Conservation (phyloP, 2,797 vertebrate species). For the Acomys russatus region DNA sequence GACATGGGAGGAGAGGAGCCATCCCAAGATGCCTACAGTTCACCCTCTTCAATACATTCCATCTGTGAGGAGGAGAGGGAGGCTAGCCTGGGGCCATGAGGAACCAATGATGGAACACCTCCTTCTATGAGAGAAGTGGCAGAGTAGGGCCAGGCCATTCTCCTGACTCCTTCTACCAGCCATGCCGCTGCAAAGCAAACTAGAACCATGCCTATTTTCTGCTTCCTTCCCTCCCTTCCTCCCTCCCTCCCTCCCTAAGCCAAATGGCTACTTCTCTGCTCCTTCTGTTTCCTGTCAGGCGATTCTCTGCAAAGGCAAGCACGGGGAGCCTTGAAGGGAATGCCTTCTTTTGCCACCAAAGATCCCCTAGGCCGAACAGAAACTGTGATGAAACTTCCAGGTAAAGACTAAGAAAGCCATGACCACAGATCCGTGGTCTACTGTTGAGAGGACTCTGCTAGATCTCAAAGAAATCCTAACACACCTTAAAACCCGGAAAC, state of each 20-base stretch:
- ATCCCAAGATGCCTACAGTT: neutral
- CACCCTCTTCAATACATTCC: neutral
- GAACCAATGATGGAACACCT: neutral
- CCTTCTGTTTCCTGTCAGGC: neutral
- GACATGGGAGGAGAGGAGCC: neutral
- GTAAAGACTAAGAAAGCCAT: neutral
- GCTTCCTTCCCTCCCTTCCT: neutral
- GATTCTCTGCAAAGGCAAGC: neutral
- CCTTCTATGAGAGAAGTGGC: neutral
- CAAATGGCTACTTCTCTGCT: neutral
- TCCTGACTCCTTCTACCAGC: neutral
- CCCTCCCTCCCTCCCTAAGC: neutral
- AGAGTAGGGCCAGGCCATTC: neutral
- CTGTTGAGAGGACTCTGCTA: neutral
- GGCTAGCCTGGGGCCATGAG: neutral
- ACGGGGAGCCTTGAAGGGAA: neutral
- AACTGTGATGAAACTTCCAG: neutral
- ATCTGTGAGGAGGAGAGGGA: neutral
- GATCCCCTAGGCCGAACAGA: neutral
- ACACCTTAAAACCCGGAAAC: neutral
- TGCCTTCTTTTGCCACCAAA: constrained; percentile 5
- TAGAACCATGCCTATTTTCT: no score
- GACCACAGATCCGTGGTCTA: neutral
- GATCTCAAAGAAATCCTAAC: neutral
- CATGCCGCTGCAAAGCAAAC: neutral